Conservation (phyloP, 2,113 vertebrate species). For the Porphyrio hochstetteri region DNA sequence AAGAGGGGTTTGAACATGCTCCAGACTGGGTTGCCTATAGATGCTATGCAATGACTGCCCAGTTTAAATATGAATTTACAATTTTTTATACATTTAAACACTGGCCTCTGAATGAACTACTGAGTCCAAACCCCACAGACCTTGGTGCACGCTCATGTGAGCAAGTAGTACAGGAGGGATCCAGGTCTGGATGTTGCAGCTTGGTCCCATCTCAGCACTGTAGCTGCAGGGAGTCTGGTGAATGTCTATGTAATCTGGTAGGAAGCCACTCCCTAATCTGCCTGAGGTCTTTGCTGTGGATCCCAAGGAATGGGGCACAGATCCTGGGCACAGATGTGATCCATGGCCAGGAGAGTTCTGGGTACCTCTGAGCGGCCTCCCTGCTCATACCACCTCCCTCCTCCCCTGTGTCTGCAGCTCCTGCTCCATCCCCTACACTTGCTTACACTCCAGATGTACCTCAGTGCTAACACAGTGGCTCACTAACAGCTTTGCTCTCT, state of each 20-base stretch:
- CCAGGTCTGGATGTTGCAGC: not conserved
- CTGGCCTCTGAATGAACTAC: not conserved
- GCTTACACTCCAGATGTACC: not conserved
- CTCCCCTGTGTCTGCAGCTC: not conserved
- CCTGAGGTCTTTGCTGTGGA: not conserved
- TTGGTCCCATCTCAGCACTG: not conserved
- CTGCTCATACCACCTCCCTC: not conserved
- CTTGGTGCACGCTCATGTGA: not conserved
- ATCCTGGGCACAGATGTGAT: not conserved
- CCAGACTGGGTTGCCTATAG: not conserved
- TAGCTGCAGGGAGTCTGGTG: not conserved
- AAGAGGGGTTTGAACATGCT: accelerated
- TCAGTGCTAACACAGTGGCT: not conserved
- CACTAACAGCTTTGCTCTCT: not conserved
- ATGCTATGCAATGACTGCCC: not conserved
- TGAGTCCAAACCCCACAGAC: not conserved
- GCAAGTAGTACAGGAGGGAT: not conserved
- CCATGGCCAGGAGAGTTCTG: not conserved
- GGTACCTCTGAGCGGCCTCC: not conserved
- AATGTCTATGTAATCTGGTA: not conserved
- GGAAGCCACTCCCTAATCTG: not conserved
- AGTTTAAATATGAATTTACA: not conserved
- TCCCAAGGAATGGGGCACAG: not conserved
- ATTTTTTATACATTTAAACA: not conserved
- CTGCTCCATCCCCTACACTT: not conserved